Evolutionary conservation across 1,140 invertebrate species (phyloP).

Genomic region (Zeugodacus cucurbitae): DNA sequence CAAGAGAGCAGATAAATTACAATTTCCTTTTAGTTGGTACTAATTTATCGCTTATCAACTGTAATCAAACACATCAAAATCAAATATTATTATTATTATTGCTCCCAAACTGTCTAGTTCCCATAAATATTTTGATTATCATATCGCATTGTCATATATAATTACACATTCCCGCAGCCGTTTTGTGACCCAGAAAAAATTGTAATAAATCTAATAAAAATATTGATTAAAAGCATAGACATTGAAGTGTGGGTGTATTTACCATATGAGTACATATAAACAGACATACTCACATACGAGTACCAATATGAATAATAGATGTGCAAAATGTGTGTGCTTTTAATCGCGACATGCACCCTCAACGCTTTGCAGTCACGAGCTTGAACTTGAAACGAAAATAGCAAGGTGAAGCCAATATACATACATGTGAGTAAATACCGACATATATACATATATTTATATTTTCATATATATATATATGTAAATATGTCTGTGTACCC

Average conservation of each 20-base stretch:
- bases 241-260: neutral
- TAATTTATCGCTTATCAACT: no score
- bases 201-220: neutral
- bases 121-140: neutral
- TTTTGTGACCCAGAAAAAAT: neutral
- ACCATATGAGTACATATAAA: neutral
- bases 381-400: conserved; percentile 25
- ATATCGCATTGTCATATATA: neutral
- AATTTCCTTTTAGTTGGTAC: no score
- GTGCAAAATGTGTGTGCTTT: neutral
- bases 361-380: neutral
- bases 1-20: no score
- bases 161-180: neutral
- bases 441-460: neutral
- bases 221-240: neutral
- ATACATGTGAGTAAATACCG: neutral
- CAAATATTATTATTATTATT: no score
- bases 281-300: neutral
- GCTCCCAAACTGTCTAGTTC: neutral
- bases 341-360: neutral
- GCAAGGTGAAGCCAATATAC: neutral
- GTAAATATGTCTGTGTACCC: neutral
- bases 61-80: no score
- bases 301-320: neutral
- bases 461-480: neutral